Percentiles rank a stretch among this genome's conserved stretches.
These are phyloP conservation scores for Ptyas mucosa DNA, from an alignment of 2,113 vertebrate genomes.

Conservation along the genomic window DNA sequence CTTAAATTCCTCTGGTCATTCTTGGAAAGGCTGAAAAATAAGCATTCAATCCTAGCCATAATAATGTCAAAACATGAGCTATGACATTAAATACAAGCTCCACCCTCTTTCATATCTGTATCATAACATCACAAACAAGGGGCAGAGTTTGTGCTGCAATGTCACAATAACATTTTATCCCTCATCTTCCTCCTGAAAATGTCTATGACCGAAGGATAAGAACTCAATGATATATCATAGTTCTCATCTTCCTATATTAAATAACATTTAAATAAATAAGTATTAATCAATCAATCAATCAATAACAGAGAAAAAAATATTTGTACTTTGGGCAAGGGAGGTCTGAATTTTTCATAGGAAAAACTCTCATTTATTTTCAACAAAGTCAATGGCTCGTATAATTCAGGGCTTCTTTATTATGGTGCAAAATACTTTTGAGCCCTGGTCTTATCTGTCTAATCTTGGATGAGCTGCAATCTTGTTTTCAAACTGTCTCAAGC, in stretches of 20 bases:
- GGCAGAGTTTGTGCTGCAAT: background rate
- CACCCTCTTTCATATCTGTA: background rate
- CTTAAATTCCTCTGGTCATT: background rate
- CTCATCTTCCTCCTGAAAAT: background rate
- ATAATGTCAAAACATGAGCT: background rate
- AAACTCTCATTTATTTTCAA: background rate
- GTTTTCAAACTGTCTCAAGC: constrained; percentile 16
- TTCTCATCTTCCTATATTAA: background rate
- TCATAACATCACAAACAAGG: background rate
- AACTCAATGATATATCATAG: background rate
- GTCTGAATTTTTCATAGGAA: background rate
- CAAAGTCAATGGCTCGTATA: background rate
- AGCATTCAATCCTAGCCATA: background rate
- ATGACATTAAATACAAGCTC: background rate
- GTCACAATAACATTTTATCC: background rate
- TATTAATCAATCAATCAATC: background rate
- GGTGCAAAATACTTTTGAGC: constrained; percentile 2
- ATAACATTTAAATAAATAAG: background rate
- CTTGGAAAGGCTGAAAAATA: background rate
- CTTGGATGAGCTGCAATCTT: background rate
- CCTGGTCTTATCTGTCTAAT: constrained; percentile 16
- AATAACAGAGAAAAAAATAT: background rate
- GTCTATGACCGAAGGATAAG: background rate
- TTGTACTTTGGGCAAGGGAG: background rate
- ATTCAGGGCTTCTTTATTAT: constrained; percentile 5